These are phyloP conservation scores for Catharus ustulatus DNA, from an alignment of 2,797 vertebrate species.

Conservation along the genomic window DNA sequence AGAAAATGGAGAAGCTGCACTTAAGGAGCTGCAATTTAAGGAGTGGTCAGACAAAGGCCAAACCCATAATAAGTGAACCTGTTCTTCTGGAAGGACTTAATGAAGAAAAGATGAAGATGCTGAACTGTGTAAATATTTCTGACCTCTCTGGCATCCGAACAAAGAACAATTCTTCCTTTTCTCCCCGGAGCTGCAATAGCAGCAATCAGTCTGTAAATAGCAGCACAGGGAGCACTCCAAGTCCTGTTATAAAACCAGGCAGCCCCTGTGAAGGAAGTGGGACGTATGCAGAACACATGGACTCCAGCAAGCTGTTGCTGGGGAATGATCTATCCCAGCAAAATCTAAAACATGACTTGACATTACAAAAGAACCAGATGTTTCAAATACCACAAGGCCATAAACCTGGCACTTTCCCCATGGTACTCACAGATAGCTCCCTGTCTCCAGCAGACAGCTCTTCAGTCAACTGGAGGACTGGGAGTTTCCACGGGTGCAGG, in stretches of 20 bases:
- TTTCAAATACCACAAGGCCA: conserved; percentile 86
- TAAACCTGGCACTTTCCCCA: conserved; percentile 89
- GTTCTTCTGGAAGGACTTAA: conserved; percentile 77
- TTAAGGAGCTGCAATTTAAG: conserved; percentile 71
- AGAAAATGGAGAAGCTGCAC: conserved; percentile 87
- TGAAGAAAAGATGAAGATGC: conserved; percentile 76
- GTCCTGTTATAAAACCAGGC: conserved; percentile 76
- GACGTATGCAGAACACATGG: conserved; percentile 36
- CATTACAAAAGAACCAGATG: conserved; percentile 70
- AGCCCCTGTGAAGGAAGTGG: conserved; percentile 76
- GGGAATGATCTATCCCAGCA: conserved; percentile 74
- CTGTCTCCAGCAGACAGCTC: conserved; percentile 70
- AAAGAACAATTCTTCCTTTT: conserved; percentile 64
- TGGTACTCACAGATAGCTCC: conserved; percentile 76
- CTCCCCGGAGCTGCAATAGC: conserved; percentile 71
- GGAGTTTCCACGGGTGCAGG: conserved; percentile 85
- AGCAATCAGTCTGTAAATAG: conserved; percentile 81
- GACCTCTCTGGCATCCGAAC: conserved; percentile 61
- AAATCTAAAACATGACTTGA: conserved; percentile 79
- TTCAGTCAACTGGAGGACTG: conserved; percentile 86
- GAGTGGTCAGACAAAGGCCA: conserved; percentile 52
- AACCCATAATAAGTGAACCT: conserved; percentile 75
- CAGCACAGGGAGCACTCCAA: conserved; percentile 81
- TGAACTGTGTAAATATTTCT: conserved; percentile 74
- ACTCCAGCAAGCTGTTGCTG: conserved; percentile 25